Conservation (phyloP, 2,888 invertebrate genomes). For the Cancer borealis region DNA sequence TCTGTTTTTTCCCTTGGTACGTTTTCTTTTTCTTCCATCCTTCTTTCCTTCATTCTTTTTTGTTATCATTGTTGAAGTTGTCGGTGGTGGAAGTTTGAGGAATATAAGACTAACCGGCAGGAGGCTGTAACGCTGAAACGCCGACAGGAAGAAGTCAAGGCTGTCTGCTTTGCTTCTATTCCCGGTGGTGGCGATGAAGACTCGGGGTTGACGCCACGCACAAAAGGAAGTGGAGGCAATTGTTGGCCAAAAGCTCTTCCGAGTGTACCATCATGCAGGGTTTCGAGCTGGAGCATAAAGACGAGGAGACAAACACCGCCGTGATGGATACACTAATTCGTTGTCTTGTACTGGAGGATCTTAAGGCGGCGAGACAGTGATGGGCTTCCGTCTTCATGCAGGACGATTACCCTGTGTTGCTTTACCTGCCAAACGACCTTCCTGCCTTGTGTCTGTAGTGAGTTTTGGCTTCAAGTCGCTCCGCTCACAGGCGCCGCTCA, state of each 20-base stretch:
- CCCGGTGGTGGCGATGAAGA: background rate
- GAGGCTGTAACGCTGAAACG: background rate
- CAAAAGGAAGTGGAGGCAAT: background rate
- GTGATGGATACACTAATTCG: conserved; percentile 32
- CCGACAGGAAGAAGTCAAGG: background rate
- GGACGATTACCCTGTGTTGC: background rate
- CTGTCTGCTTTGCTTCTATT: background rate
- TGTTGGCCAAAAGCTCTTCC: background rate
- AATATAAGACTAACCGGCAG: background rate
- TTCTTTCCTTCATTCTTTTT: background rate
- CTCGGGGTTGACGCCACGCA: background rate
- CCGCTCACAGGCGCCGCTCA: background rate
- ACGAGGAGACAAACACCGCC: conserved; percentile 2
- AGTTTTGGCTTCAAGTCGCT: background rate
- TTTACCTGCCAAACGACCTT: background rate
- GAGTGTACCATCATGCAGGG: background rate
- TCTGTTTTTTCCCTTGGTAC: background rate
- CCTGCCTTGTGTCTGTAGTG: background rate
- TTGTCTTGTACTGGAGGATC: background rate
- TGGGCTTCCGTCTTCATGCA: background rate
- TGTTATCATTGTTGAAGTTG: background rate
- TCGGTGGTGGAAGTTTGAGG: background rate
- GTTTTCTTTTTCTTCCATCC: background rate
- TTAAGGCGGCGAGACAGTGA: background rate
- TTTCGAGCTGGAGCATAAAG: background rate